A percentile compares a stretch with the other conserved stretches of the same genome.
Conservation (phyloP, 2,888 invertebrate genomes). For the Galeruca laticollis region DNA sequence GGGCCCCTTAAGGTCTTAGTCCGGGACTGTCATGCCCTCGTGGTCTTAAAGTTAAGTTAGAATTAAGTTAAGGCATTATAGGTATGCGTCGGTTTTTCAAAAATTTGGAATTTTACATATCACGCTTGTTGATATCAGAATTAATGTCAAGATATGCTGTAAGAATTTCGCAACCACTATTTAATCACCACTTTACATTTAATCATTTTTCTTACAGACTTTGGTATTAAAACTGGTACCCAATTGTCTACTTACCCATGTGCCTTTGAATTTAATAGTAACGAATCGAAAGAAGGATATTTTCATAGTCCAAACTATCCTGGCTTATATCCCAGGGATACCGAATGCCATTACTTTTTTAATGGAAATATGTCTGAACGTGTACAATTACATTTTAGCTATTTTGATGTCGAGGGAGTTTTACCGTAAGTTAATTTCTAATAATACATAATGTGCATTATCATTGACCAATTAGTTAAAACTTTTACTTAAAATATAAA, state of each 20-base stretch:
- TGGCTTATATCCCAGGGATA: slow-evolving; percentile 89
- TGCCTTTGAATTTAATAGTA: slow-evolving; percentile 90
- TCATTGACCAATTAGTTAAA: no score
- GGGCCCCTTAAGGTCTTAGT: no score
- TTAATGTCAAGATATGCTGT: no score
- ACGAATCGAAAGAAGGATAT: slow-evolving; percentile 81
- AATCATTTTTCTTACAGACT: slow-evolving; percentile 75
- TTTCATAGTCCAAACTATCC: slow-evolving; percentile 93
- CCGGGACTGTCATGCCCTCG: no score
- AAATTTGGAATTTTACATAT: no score
- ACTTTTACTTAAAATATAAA: no score
- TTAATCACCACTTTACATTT: background rate
- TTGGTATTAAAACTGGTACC: slow-evolving; percentile 85
- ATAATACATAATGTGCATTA: no score
- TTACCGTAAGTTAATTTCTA: slow-evolving; percentile 80
- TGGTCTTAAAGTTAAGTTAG: no score
- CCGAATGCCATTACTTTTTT: slow-evolving; percentile 93
- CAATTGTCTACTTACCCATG: slow-evolving; percentile 84
- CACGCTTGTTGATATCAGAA: no score
- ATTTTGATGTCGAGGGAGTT: slow-evolving; percentile 95
- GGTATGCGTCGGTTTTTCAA: no score
- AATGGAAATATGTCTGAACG: slow-evolving; percentile 83
- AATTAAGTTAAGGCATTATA: no score
- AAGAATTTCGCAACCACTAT: background rate
- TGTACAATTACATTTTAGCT: slow-evolving; percentile 87